Percentiles rank a stretch among this genome's conserved stretches.
Evolutionary conservation across 2,888 invertebrate genomes (phyloP).

Genomic region (Philonicus albiceps): DNA sequence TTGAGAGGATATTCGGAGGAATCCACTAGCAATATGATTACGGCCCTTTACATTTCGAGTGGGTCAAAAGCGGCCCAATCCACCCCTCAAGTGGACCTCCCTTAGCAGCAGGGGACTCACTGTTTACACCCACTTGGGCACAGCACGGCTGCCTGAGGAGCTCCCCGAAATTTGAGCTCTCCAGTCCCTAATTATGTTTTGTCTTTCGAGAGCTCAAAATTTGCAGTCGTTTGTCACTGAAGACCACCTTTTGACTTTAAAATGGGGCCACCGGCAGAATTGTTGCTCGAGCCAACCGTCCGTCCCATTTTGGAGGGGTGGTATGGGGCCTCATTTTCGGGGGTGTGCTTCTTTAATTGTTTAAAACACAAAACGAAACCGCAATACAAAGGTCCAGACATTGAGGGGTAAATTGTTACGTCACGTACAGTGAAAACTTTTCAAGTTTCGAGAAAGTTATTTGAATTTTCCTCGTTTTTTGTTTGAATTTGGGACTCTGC

Average conservation of each 20-base stretch:
- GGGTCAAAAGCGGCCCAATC: neutral
- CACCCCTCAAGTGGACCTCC: neutral
- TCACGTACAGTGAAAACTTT: neutral
- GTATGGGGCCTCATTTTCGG: neutral
- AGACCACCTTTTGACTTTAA: neutral
- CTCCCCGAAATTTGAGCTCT: neutral
- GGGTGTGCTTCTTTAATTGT: neutral
- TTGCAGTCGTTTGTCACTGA: conserved; percentile 19
- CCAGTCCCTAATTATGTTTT: conserved; percentile 21
- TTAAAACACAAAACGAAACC: neutral
- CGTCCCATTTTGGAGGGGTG: too few relatives aligned
- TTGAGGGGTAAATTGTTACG: neutral
- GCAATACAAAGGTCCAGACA: neutral
- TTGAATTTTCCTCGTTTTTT: neutral
- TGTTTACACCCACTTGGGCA: conserved; percentile 4
- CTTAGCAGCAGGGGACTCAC: neutral
- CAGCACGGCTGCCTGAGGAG: neutral
- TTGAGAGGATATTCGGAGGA: neutral
- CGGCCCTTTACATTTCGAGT: neutral
- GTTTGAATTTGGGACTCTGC: neutral
- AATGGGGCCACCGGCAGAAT: neutral
- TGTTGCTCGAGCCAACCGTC: neutral
- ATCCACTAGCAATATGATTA: conserved; percentile 17
- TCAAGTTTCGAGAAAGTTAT: neutral
- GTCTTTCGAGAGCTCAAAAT: neutral